These are phyloP conservation scores for Oostethus manadensis DNA, from an alignment of 2,113 vertebrate genomes.

Conservation along the genomic window DNA sequence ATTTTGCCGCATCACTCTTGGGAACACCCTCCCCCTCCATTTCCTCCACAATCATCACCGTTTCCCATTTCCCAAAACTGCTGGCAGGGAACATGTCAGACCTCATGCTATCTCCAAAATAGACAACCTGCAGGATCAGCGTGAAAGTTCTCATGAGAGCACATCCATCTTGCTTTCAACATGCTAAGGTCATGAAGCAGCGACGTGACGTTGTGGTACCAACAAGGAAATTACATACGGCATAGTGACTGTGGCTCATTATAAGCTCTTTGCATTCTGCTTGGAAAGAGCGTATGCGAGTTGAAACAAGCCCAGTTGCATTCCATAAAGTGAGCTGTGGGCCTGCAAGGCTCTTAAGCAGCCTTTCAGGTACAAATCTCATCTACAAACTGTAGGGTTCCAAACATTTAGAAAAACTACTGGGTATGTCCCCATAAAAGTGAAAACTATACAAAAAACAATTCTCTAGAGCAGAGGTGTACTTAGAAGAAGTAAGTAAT, in stretches of 20 bases:
- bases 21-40: conserved; percentile 78
- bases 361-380: too few relatives aligned
- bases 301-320: conserved; percentile 27
- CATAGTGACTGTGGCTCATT: conserved; percentile 4
- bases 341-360: neutral
- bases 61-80: conserved; percentile 91
- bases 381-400: neutral
- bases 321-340: conserved; percentile 20
- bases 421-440: too few relatives aligned
- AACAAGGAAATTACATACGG: neutral
- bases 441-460: too few relatives aligned
- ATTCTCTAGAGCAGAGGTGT: too few relatives aligned
- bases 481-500: too few relatives aligned
- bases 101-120: conserved; percentile 96
- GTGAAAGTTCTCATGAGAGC: conserved; percentile 9
- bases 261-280: too few relatives aligned
- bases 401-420: too few relatives aligned
- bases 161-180: conserved; percentile 1
- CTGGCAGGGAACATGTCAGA: conserved; percentile 90
- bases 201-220: too few relatives aligned
- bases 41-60: conserved; percentile 91
- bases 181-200: neutral
- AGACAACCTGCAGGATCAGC: conserved; percentile 78
- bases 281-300: conserved; percentile 25
- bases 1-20: conserved; percentile 37